Base-by-base conservation (phyloP, 2,888 invertebrate genomes). In the Volucella inflata region DNA sequence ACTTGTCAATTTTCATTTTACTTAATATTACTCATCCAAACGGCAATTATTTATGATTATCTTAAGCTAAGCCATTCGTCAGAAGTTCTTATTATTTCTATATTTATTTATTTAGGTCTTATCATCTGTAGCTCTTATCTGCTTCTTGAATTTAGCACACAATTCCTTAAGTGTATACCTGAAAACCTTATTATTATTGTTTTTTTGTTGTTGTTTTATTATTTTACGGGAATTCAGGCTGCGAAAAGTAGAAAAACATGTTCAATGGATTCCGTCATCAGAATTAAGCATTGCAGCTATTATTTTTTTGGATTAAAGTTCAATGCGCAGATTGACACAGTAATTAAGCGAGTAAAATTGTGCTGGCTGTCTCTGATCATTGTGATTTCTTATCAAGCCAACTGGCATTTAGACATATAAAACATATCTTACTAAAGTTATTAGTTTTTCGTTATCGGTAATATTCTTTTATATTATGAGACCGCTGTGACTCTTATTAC, bases 21-120 rank as follows among this genome's bases (percentile, higher is more conserved):
- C 46, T 71, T 82, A 82, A 77, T 46, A 77, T 82, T 77, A 82
- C 53, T 77, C 81, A 75, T 80, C 30, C 17, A 30, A 30, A 2
- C 17, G 16, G 6, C 11, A 14, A 42, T 46, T 36, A 14, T 57
- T 64, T 42, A 44, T 71, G 21, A 70, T 48, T 62, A 55, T 65
- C 48, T 21, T 64, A 30, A 36, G 11, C 40, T 0, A n/a, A 40
- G 21, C 16, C 46, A 42, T 11, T 10, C 8, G 17, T 16, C 2
- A 12, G 65, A 51, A 42, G 12, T 59, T 74, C 51, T 48, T 65
- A 53, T 55, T 68, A 48, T 30, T 30, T 30, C 30, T 30, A 30
- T 30, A 6, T 30, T 30, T 30, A 30, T 53, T 53, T 67, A 12
- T 44, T 78, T 48, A 50, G 17, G 16, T 11, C 21, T 50, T 59